These are phyloP conservation scores for Caranx melampygus DNA, from an alignment of 2,113 vertebrate genomes.

Conservation along the genomic window DNA sequence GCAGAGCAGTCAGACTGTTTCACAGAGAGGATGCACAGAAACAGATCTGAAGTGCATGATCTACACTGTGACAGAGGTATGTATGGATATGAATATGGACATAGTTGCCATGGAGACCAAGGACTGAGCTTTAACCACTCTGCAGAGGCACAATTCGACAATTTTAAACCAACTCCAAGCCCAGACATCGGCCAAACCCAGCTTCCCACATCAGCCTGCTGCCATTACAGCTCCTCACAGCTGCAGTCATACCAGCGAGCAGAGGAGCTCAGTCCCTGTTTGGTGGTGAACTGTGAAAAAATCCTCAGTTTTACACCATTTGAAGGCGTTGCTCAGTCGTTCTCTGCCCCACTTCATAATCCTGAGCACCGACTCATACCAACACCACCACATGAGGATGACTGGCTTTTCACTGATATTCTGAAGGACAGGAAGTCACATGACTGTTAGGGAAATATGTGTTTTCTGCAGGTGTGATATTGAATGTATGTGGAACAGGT, in stretches of 20 bases:
- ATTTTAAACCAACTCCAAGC: constrained; percentile 3
- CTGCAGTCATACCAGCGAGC: constrained; percentile 31
- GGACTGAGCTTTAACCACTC: background rate
- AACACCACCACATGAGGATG: constrained; percentile 77
- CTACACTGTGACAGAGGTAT: constrained; percentile 7
- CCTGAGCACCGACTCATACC: constrained; percentile 50
- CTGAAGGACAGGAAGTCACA: constrained; percentile 58
- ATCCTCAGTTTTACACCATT: constrained; percentile 60
- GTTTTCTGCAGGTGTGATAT: background rate
- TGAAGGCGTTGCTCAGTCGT: constrained; percentile 84
- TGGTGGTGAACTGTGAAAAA: constrained; percentile 25
- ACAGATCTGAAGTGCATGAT: constrained; percentile 24
- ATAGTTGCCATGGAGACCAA: constrained; percentile 33
- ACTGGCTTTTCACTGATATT: constrained; percentile 85
- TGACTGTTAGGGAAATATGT: background rate
- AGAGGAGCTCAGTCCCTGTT: constrained; percentile 35
- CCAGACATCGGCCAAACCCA: constrained; percentile 26
- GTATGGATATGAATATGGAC: constrained; percentile 15
- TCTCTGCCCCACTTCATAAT: constrained; percentile 62
- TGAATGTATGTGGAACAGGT: background rate
- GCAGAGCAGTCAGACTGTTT: constrained; percentile 25
- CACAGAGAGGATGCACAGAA: constrained; percentile 15
- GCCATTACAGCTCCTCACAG: constrained; percentile 10
- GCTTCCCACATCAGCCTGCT: background rate
- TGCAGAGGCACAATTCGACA: constrained; percentile 22